phyloP scores from a whole-genome alignment of 1,140 invertebrate species.

The Heterodera schachtii region DNA sequence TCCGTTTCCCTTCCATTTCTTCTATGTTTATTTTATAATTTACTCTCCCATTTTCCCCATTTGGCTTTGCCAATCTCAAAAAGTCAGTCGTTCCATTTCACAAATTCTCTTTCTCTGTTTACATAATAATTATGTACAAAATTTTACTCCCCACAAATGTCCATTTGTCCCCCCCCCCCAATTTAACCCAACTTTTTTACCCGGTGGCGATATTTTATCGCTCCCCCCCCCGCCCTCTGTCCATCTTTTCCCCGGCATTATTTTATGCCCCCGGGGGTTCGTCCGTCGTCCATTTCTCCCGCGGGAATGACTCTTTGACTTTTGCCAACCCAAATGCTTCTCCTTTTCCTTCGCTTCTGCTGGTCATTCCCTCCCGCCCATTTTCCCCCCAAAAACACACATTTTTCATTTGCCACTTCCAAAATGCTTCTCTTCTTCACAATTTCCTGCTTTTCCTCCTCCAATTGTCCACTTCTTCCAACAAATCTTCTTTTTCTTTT shows the following conservation, averaged over 20 bases:
- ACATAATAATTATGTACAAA: not conserved
- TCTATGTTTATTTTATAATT: not conserved
- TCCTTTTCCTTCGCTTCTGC: not conserved
- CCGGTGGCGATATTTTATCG: no score
- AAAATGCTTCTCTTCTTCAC: not conserved
- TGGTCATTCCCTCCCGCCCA: not conserved
- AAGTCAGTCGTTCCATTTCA: not conserved
- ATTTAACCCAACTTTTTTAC: not conserved
- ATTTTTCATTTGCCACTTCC: not conserved
- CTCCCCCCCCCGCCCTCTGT: no score
- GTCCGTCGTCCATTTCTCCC: not conserved
- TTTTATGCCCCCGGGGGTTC: not conserved
- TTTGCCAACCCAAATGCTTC: no score
- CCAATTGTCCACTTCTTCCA: no score
- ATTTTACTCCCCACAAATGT: not conserved
- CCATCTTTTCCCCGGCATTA: not conserved
- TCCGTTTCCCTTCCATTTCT: not conserved
- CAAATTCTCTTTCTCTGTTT: no score
- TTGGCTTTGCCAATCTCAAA: conserved; percentile 2
- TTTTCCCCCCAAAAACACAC: not conserved
- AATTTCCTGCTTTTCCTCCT: not conserved
- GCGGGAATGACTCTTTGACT: not conserved
- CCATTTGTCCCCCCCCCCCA: no score
- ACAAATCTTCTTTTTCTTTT: no score
- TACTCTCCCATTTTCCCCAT: not conserved